Evolutionary conservation across 2,797 vertebrate genomes (phyloP).

Genomic region (Eremophila alpestris): DNA sequence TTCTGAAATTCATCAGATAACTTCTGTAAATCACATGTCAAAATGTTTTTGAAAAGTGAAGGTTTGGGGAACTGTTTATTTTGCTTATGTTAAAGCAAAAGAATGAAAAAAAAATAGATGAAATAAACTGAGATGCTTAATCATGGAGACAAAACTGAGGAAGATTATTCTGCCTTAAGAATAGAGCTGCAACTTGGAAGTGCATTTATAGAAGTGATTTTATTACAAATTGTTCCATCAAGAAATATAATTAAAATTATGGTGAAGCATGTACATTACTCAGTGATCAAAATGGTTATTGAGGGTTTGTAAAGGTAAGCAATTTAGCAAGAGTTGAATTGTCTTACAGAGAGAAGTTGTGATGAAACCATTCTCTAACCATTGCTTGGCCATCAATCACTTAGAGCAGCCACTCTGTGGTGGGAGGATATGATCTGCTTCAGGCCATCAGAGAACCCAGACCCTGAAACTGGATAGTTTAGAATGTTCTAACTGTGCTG

Average conservation of each 20-base stretch:
- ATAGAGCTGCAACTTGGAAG: slow-evolving; percentile 70
- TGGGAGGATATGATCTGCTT: background rate
- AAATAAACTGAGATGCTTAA: slow-evolving; percentile 61
- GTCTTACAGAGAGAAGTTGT: background rate
- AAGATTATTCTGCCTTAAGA: slow-evolving; percentile 74
- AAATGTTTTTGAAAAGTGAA: slow-evolving; percentile 62
- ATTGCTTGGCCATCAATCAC: background rate
- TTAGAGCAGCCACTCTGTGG: background rate
- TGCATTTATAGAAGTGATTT: slow-evolving; percentile 74
- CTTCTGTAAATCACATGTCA: slow-evolving; percentile 61
- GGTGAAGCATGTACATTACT: slow-evolving; percentile 52
- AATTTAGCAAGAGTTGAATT: background rate
- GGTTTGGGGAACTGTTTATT: background rate
- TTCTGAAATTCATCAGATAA: slow-evolving; percentile 71
- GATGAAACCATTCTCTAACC: background rate
- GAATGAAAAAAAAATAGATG: slow-evolving; percentile 32
- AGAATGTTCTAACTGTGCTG: background rate
- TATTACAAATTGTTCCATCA: slow-evolving; percentile 70
- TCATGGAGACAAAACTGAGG: slow-evolving; percentile 70
- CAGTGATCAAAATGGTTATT: slow-evolving; percentile 2
- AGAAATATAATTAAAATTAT: slow-evolving; percentile 54
- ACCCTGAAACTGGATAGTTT: background rate
- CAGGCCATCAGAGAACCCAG: background rate
- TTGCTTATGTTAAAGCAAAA: slow-evolving; percentile 33
- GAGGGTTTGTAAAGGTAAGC: background rate